Percentiles rank a stretch among this genome's conserved stretches.
Evolutionary conservation across 2,888 invertebrate species (phyloP).

Genomic region (Plebejus anna): DNA sequence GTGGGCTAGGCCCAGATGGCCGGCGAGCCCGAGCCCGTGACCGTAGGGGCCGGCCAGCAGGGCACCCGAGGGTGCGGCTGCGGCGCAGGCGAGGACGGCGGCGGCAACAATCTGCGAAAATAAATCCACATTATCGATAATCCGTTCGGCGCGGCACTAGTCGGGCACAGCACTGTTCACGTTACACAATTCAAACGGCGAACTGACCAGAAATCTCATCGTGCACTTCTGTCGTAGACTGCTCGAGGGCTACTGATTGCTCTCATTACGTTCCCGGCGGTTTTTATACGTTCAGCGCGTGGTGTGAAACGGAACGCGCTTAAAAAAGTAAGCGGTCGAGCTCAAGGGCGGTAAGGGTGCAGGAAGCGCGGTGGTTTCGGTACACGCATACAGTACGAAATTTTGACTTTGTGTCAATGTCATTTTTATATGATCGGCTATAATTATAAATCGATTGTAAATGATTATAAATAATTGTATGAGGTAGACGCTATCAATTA

Average conservation of each 20-base stretch:
- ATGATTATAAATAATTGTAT: neutral
- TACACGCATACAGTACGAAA: constrained; percentile 47
- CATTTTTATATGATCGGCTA: constrained; percentile 30
- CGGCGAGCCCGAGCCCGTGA: constrained; percentile 42
- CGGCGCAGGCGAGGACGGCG: constrained; percentile 72
- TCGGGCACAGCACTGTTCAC: constrained; percentile 45
- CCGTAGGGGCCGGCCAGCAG: constrained; percentile 60
- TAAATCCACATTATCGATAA: constrained; percentile 43
- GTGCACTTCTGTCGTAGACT: constrained; percentile 78
- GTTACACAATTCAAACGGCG: constrained; percentile 39
- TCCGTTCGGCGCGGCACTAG: constrained; percentile 42
- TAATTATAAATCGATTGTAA: constrained; percentile 4
- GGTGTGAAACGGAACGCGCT: constrained; percentile 62
- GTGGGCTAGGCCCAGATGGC: constrained; percentile 42
- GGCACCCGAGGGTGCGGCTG: constrained; percentile 64
- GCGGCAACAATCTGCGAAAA: constrained; percentile 77
- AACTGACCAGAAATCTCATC: constrained; percentile 77
- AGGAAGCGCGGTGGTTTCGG: constrained; percentile 66
- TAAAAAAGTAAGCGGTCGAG: constrained; percentile 73
- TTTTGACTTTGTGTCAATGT: constrained; percentile 44
- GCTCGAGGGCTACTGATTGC: constrained; percentile 77
- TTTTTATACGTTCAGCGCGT: constrained; percentile 65
- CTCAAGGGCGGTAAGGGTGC: constrained; percentile 77
- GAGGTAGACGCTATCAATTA: neutral
- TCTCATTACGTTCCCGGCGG: constrained; percentile 60